phyloP scores from a whole-genome alignment of 2,888 invertebrate species.

The Heterodera filipjevi region DNA sequence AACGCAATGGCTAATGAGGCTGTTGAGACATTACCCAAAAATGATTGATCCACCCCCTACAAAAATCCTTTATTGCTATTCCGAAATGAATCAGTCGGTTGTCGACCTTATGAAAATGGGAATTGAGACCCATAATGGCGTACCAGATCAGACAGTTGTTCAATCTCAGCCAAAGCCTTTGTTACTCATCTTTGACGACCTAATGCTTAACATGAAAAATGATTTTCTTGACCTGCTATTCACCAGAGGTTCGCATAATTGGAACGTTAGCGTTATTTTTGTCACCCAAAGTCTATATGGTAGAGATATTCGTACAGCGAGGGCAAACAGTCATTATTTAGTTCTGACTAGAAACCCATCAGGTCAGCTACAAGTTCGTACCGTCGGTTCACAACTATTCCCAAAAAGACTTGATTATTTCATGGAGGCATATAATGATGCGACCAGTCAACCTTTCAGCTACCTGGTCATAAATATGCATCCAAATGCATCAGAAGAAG shows the following conservation, averaged over 20 bases:
- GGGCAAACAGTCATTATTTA: slow-evolving; percentile 27
- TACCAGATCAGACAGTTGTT: slow-evolving; percentile 4
- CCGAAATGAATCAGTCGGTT: slow-evolving; percentile 27
- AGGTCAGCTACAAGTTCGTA: slow-evolving; percentile 26
- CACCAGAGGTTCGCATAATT: slow-evolving; percentile 33
- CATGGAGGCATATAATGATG: slow-evolving; percentile 23
- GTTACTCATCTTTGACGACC: slow-evolving; percentile 26
- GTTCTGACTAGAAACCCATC: slow-evolving; percentile 31
- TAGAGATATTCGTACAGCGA: slow-evolving; percentile 23
- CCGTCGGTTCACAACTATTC: slow-evolving; percentile 25
- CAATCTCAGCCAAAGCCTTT: neutral
- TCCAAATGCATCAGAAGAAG: slow-evolving; percentile 16
- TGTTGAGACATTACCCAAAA: neutral
- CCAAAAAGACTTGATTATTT: slow-evolving; percentile 24
- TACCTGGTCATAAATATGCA: slow-evolving; percentile 30
- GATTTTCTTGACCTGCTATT: slow-evolving; percentile 28
- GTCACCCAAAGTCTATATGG: slow-evolving; percentile 30
- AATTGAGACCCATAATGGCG: slow-evolving; percentile 11
- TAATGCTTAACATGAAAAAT: slow-evolving; percentile 30
- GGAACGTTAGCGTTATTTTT: slow-evolving; percentile 33
- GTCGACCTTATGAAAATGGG: slow-evolving; percentile 13
- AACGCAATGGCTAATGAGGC: slow-evolving; percentile 27
- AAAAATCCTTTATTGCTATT: slow-evolving; percentile 26
- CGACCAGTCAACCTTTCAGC: slow-evolving; percentile 15
- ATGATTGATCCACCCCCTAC: slow-evolving; percentile 16